A percentile compares a stretch with the other conserved stretches of the same genome.
Evolutionary conservation across 2,113 vertebrate genomes (phyloP).

Genomic region (Elaphurus davidianus): DNA sequence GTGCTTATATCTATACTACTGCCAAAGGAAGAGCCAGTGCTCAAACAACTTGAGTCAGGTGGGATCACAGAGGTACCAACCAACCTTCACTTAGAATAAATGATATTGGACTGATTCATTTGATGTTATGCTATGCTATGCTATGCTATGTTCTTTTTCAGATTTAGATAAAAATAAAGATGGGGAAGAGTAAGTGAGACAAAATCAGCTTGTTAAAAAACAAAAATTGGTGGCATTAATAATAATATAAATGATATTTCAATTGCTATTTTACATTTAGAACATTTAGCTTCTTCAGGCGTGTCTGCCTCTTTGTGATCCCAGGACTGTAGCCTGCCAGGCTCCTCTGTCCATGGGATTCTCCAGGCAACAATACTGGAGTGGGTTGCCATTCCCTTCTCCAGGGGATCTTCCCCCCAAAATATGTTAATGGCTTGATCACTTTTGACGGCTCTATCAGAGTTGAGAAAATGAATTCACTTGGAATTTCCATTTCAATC

Average conservation of each 20-base stretch:
- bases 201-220: neutral
- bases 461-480: neutral
- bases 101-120: neutral
- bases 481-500: neutral
- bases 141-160: neutral
- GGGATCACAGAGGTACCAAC: neutral
- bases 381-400: neutral
- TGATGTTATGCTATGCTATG: neutral
- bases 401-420: neutral
- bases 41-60: neutral
- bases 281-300: neutral
- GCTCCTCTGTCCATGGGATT: neutral
- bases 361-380: neutral
- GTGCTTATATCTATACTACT: conserved; percentile 2
- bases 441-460: neutral
- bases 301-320: neutral
- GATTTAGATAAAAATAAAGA: conserved; percentile 7
- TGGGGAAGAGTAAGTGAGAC: neutral
- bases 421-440: neutral
- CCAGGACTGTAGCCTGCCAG: neutral
- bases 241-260: neutral
- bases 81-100: neutral
- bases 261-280: neutral
- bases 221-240: neutral
- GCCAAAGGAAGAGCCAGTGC: neutral